phyloP scores from a whole-genome alignment of 2,888 invertebrate genomes.

The Tetanocera ferruginea region DNA sequence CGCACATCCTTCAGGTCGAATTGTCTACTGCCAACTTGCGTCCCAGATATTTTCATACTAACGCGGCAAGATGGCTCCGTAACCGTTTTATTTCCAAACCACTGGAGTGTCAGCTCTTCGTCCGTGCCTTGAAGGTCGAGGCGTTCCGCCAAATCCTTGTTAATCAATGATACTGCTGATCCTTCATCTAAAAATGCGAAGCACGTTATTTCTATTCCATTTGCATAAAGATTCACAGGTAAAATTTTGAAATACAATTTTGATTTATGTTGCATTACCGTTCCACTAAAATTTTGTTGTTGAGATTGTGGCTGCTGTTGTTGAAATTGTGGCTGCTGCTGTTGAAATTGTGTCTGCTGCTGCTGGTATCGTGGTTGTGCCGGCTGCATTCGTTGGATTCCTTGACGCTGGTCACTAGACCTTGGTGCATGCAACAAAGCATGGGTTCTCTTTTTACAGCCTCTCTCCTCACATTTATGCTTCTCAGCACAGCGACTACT shows the following conservation, averaged over 20 bases:
- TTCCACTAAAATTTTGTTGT: not conserved
- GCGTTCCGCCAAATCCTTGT: slow-evolving; percentile 34
- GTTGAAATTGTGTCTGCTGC: not conserved
- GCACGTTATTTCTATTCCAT: slow-evolving; percentile 23
- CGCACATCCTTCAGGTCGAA: slow-evolving; percentile 39
- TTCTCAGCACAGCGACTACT: too few species aligned
- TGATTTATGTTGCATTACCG: not conserved
- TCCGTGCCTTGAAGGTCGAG: slow-evolving; percentile 34
- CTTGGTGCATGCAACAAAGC: too few species aligned
- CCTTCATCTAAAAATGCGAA: slow-evolving; percentile 44
- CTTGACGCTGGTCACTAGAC: too few species aligned
- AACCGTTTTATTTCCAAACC: slow-evolving; percentile 43
- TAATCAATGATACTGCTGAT: slow-evolving; percentile 38
- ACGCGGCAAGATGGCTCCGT: slow-evolving; percentile 38
- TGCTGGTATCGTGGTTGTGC: not conserved
- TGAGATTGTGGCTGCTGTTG: not conserved
- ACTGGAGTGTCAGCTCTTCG: slow-evolving; percentile 42
- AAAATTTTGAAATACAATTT: slow-evolving; percentile 39
- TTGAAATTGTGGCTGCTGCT: too few species aligned
- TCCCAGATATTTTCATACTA: slow-evolving; percentile 40
- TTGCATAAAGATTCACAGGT: slow-evolving; percentile 40
- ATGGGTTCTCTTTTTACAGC: too few species aligned
- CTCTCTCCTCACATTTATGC: too few species aligned
- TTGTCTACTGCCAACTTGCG: not conserved
- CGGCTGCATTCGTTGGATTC: too few species aligned